Base-by-base conservation (phyloP, 2,888 invertebrate genomes). In the Sinhomidia bicolor region DNA sequence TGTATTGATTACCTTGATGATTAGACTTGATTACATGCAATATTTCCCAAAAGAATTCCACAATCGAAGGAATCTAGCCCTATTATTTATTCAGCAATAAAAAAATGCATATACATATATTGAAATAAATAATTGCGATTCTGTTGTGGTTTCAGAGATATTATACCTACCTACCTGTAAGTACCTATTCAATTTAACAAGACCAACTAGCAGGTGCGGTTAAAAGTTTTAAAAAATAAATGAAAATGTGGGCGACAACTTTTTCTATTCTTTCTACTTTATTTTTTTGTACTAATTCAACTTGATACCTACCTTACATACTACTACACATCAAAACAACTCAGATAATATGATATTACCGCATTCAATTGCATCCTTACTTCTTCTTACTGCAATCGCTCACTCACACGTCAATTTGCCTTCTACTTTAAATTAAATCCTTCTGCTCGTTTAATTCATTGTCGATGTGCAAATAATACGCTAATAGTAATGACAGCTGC, bases 1-100 rank as follows among this genome's bases (percentile, higher is more conserved):
- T n/a, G n/a, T 74, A 71, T 74, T 60, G 76, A 76, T 85, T 85
- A 85, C 84, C 84, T 85, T 85, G 76, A 76, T 62, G 76, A 76
- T 57, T 57, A 83, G 17, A 41, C 14, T 41, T 85, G 57, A 76
- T 62, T 85, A 17, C 62, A 80, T 44, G 54, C 26, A 51, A 6
- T 47, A 54, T 32, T 82, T 68, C 5, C 44, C 36, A 62, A 57
- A 12, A 62, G 17, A 62, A 82, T 82, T 82, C 82, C 47, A 65
- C 68, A 82, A 51, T 68, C 82, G 51, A 54, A 68, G 47, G 29
- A 29, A 68, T 57, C 32, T 6, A 68, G 23, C 32, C 51, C 68
- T 26, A 54, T 51, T 51, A 51, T 51, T 32, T 47, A 80, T 80
- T 32, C 36, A 65, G 9, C 62, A 17, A 65, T 47, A 47, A 47